phyloP scores from a whole-genome alignment of 2,888 invertebrate genomes.

The Cephus runcator region DNA sequence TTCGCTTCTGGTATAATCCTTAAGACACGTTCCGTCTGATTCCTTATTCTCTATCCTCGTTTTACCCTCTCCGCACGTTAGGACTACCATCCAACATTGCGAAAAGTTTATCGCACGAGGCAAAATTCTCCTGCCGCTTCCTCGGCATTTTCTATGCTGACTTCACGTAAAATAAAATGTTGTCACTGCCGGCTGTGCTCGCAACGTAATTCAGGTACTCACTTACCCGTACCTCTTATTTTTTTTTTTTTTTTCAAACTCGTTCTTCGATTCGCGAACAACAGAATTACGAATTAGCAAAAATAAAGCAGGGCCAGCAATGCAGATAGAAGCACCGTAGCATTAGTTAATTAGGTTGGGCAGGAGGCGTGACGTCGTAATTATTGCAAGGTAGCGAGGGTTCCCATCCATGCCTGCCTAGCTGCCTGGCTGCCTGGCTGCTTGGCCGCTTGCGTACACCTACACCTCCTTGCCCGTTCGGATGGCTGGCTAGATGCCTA shows the following conservation, averaged over 20 bases:
- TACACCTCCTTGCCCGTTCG: constrained; percentile 28
- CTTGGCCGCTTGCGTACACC: constrained; percentile 14
- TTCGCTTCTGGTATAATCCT: background rate
- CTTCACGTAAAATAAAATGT: constrained; percentile 22
- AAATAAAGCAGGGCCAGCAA: constrained; percentile 24
- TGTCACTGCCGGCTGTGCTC: constrained; percentile 3
- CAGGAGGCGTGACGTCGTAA: constrained; percentile 63
- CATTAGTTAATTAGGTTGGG: constrained; percentile 61
- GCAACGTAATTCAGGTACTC: constrained; percentile 10
- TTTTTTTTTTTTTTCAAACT: background rate
- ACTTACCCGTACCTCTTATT: constrained; percentile 11
- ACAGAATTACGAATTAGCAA: constrained; percentile 36
- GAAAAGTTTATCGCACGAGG: background rate
- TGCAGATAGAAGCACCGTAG: constrained; percentile 24
- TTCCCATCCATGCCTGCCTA: constrained; percentile 30
- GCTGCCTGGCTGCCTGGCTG: constrained; percentile 13
- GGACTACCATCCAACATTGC: too few relatives aligned
- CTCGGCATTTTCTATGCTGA: constrained; percentile 19
- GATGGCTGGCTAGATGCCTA: constrained; percentile 15
- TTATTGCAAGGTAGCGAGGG: constrained; percentile 58
- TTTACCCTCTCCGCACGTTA: background rate
- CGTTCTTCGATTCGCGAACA: constrained; percentile 1
- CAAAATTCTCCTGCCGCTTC: background rate
- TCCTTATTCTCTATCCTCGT: background rate
- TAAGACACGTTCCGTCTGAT: background rate